Conservation (phyloP, 2,113 vertebrate species). For the Calidris pygmaea region DNA sequence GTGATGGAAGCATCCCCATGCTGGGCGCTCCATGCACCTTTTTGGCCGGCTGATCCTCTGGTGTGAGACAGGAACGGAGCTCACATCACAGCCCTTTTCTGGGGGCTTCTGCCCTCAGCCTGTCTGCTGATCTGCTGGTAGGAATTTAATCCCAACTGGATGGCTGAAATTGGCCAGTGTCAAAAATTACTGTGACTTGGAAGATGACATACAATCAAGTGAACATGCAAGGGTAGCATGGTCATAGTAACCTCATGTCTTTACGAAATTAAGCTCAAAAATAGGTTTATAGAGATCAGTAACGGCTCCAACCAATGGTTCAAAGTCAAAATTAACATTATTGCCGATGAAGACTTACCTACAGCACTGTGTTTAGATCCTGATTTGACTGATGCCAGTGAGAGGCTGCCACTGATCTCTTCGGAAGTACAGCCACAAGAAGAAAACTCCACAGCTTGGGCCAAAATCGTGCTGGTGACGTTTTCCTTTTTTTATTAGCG, state of each 20-base stretch:
- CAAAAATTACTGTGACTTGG: not conserved
- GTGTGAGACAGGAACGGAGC: fast-evolving
- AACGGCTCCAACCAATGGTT: not conserved
- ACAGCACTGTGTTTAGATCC: not conserved
- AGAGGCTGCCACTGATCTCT: not conserved
- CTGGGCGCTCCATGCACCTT: not conserved
- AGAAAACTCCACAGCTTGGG: fast-evolving
- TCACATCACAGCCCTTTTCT: not conserved
- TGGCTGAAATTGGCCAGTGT: not conserved
- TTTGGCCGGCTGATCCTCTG: not conserved
- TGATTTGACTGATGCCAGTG: not conserved
- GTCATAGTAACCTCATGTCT: not conserved
- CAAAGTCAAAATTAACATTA: not conserved
- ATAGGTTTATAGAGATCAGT: not conserved
- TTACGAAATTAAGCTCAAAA: not conserved
- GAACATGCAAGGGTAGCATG: not conserved
- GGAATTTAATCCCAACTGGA: not conserved
- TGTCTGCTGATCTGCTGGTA: not conserved
- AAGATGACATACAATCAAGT: not conserved
- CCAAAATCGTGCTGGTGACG: not conserved
- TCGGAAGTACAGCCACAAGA: not conserved
- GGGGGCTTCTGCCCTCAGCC: not conserved
- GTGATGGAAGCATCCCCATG: fast-evolving
- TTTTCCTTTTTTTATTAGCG: not conserved
- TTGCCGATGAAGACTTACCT: not conserved